Evolutionary conservation across 2,888 invertebrate species (phyloP).

Genomic region (Euspilapteryx auroguttella): DNA sequence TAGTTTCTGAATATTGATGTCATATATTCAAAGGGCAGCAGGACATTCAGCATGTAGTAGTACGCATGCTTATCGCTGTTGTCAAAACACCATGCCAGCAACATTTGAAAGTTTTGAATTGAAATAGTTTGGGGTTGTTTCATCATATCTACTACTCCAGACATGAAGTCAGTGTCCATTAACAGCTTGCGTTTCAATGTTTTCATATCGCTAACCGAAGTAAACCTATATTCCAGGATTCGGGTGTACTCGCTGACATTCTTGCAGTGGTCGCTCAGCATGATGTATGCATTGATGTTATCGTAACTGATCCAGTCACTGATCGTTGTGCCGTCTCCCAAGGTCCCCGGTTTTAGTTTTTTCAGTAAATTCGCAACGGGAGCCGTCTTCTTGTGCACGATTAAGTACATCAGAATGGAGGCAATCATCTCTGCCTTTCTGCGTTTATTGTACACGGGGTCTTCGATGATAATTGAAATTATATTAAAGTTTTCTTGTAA

Average conservation of each 20-base stretch:
- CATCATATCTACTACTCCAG: not conserved
- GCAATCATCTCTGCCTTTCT: too few relatives aligned
- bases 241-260: not conserved
- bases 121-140: too few relatives aligned
- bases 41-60: not conserved
- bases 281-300: not conserved
- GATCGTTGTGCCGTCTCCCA: too few relatives aligned
- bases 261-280: not conserved
- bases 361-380: too few relatives aligned
- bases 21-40: not conserved
- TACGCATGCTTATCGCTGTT: not conserved
- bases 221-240: not conserved
- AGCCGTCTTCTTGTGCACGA: too few relatives aligned
- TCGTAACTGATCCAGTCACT: not conserved
- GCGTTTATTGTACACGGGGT: not conserved
- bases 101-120: not conserved
- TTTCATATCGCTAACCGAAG: not conserved
- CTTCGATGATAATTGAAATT: not conserved
- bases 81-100: not conserved
- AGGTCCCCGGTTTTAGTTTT: too few relatives aligned
- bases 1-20: not conserved
- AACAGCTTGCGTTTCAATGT: not conserved
- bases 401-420: too few relatives aligned
- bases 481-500: not conserved
- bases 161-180: not conserved